A percentile compares a stretch with the other conserved stretches of the same genome.
phyloP scores from a whole-genome alignment of 1,140 invertebrate genomes.

The Drosophila burlai region DNA sequence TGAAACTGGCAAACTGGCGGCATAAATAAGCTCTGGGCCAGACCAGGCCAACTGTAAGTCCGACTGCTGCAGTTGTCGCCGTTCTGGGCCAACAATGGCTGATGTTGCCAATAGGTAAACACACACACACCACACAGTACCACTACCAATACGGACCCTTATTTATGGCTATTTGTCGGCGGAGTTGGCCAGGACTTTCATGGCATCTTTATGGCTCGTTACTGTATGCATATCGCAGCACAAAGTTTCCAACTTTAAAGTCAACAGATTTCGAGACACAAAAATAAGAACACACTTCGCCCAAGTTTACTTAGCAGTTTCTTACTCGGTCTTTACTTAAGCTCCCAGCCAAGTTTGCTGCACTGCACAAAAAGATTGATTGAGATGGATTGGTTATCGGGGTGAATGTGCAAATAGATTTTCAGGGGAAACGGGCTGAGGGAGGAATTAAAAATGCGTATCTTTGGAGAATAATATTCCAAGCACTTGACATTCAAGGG shows the following conservation, averaged over 20 bases:
- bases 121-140: constrained; percentile 1
- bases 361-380: constrained; percentile 13
- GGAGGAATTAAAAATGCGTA: not conserved
- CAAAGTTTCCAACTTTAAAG: constrained; percentile 49
- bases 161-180: constrained; percentile 79
- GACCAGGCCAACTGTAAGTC: constrained; percentile 34
- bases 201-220: constrained; percentile 44
- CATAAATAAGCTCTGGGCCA: constrained; percentile 70
- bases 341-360: constrained; percentile 15
- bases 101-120: constrained; percentile 58
- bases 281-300: constrained; percentile 32
- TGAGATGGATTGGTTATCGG: not conserved
- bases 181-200: constrained; percentile 64
- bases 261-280: constrained; percentile 36
- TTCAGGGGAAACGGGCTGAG: too few species aligned
- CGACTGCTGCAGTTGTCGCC: constrained; percentile 73
- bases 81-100: constrained; percentile 54
- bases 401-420: not conserved
- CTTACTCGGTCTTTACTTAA: constrained; percentile 23
- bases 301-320: constrained; percentile 39
- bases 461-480: not conserved
- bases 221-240: constrained; percentile 38
- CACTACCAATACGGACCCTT: constrained; percentile 35
- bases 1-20: constrained; percentile 35
- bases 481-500: not conserved